Percentiles rank a stretch among this genome's conserved stretches.
Evolutionary conservation across 2,113 vertebrate genomes (phyloP).

Genomic region (Vulpes vulpes): DNA sequence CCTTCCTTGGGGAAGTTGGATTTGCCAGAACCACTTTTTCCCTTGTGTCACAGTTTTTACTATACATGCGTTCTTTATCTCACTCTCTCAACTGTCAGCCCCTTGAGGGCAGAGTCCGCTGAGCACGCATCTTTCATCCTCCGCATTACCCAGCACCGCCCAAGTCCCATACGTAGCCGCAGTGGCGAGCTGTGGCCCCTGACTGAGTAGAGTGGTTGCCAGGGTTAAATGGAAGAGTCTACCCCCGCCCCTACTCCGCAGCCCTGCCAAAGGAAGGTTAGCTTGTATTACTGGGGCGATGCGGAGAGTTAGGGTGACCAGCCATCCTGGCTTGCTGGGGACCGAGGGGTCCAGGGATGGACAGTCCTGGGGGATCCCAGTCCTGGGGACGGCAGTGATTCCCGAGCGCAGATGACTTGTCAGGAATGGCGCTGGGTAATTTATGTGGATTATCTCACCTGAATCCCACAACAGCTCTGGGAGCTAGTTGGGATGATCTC

Average conservation of each 20-base stretch:
- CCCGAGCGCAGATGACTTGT: neutral
- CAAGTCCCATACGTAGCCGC: accelerated
- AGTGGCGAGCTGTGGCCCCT: neutral
- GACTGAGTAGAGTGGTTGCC: neutral
- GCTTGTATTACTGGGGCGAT: neutral
- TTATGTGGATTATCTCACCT: neutral
- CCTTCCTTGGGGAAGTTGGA: neutral
- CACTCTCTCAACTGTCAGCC: neutral
- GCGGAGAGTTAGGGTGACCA: neutral
- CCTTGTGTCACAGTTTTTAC: neutral
- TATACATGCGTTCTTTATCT: neutral
- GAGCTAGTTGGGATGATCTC: neutral
- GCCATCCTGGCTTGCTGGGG: neutral
- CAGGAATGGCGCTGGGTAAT: neutral
- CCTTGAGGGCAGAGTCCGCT: neutral
- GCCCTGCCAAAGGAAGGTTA: neutral
- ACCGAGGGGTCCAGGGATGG: neutral
- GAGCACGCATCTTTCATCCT: neutral
- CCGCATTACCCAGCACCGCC: neutral
- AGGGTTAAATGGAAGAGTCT: neutral
- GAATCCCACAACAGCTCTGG: neutral
- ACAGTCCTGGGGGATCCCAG: neutral
- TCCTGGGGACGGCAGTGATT: neutral
- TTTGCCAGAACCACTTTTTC: neutral
- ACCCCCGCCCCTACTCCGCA: neutral